Percentiles rank a stretch among this genome's conserved stretches.
Conservation (phyloP, 2,113 vertebrate species). For the Genyomyrus donnyi region DNA sequence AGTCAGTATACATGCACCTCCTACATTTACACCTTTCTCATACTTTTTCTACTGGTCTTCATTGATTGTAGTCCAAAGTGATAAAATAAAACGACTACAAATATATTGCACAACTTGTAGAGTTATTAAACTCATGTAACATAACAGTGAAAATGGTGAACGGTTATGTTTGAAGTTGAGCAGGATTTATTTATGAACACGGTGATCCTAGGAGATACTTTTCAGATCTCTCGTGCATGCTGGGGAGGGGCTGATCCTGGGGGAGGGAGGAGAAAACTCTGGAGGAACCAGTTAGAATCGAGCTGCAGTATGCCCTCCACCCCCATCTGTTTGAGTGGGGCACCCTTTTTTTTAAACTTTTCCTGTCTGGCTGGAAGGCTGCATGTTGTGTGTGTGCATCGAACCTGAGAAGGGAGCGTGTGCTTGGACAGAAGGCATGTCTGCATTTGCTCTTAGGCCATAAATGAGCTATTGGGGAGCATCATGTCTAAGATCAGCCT, state of each 20-base stretch:
- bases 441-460: conserved; percentile 42
- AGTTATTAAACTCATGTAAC: neutral
- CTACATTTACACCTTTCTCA: neutral
- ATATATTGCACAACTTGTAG: neutral
- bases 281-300: conserved; percentile 48
- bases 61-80: neutral
- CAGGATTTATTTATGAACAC: conserved; percentile 39
- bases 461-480: conserved; percentile 32
- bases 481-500: conserved; percentile 43
- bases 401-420: conserved; percentile 40
- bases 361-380: conserved; percentile 41
- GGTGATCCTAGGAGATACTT: conserved; percentile 51
- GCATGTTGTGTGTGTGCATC: conserved; percentile 40
- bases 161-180: conserved; percentile 34
- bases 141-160: conserved; percentile 37
- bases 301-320: conserved; percentile 34
- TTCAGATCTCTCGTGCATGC: conserved; percentile 46
- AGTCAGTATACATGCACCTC: neutral
- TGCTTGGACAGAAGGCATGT: conserved; percentile 48
- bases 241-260: conserved; percentile 2
- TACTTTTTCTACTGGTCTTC: neutral
- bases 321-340: conserved; percentile 40
- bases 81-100: neutral
- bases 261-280: conserved; percentile 29
- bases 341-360: conserved; percentile 52